Conservation (phyloP, 1,140 invertebrate genomes). For the Cydia pomonella region DNA sequence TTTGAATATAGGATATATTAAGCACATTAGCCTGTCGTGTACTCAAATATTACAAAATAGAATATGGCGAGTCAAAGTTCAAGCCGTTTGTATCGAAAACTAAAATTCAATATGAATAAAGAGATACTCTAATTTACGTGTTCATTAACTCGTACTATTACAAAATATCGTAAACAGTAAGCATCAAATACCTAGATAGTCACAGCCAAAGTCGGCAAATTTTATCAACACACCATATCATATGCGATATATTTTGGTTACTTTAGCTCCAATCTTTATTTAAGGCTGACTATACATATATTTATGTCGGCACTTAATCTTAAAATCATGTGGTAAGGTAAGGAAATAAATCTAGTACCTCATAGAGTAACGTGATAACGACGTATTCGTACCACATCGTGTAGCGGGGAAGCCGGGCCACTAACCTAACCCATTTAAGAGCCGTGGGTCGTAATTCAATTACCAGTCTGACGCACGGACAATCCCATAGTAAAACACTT, state of each 20-base stretch:
- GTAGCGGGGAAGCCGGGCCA: slow-evolving; percentile 33
- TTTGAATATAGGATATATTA: not conserved
- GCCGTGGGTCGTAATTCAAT: slow-evolving; percentile 65
- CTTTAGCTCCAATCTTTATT: too few relatives aligned
- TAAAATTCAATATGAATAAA: too few relatives aligned
- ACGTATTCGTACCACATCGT: slow-evolving; percentile 29
- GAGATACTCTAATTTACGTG: too few relatives aligned
- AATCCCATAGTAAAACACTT: slow-evolving; percentile 16
- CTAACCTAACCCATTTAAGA: slow-evolving; percentile 39
- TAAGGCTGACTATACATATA: too few relatives aligned
- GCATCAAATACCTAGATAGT: too few relatives aligned
- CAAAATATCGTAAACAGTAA: too few relatives aligned
- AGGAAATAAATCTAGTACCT: not conserved
- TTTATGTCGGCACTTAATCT: not conserved
- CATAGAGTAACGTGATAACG: slow-evolving; percentile 41
- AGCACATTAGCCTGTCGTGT: not conserved
- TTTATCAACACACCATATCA: too few relatives aligned
- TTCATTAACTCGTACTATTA: too few relatives aligned
- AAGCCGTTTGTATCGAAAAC: too few relatives aligned
- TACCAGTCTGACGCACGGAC: slow-evolving; percentile 41
- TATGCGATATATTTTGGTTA: too few relatives aligned
- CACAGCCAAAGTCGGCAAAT: too few relatives aligned
- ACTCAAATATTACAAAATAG: not conserved
- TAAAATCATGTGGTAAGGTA: not conserved
- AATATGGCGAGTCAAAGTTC: too few relatives aligned